A percentile compares a stretch with the other conserved stretches of the same genome.
Evolutionary conservation across 2,797 vertebrate species (phyloP).

Genomic region (Alfaro cultratus): DNA sequence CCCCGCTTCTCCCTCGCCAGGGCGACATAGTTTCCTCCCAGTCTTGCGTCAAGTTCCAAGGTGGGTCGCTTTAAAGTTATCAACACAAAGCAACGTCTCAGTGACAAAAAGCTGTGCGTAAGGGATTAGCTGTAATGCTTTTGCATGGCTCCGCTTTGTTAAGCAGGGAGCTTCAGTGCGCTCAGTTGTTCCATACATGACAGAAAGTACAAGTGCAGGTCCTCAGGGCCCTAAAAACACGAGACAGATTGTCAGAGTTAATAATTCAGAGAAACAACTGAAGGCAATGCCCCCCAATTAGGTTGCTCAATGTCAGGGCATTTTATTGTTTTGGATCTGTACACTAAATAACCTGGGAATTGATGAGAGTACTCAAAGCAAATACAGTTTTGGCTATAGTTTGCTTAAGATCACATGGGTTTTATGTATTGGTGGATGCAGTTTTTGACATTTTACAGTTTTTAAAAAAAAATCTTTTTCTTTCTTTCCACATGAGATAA

Average conservation of each 20-base stretch:
- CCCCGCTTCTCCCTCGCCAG: conserved; percentile 93
- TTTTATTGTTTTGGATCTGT: conserved; percentile 5
- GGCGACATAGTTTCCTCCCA: conserved; percentile 83
- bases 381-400: background rate
- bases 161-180: conserved; percentile 55
- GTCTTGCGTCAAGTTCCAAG: conserved; percentile 88
- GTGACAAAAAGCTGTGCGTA: conserved; percentile 16
- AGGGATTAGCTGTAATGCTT: conserved; percentile 30
- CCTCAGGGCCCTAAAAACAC: conserved; percentile 50
- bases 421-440: background rate
- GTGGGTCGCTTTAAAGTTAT: conserved; percentile 71
- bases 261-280: conserved; percentile 69
- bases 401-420: background rate
- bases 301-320: conserved; percentile 26
- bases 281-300: conserved; percentile 50
- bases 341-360: background rate
- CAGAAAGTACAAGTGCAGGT: conserved; percentile 28
- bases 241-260: conserved; percentile 72
- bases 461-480: too few species aligned
- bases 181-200: conserved; percentile 68
- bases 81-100: conserved; percentile 22
- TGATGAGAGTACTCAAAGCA: background rate
- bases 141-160: conserved; percentile 56
- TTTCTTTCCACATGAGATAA: background rate
- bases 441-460: background rate